These are phyloP conservation scores for Microtus richardsoni DNA, from an alignment of 2,113 vertebrate species.

Conservation along the genomic window DNA sequence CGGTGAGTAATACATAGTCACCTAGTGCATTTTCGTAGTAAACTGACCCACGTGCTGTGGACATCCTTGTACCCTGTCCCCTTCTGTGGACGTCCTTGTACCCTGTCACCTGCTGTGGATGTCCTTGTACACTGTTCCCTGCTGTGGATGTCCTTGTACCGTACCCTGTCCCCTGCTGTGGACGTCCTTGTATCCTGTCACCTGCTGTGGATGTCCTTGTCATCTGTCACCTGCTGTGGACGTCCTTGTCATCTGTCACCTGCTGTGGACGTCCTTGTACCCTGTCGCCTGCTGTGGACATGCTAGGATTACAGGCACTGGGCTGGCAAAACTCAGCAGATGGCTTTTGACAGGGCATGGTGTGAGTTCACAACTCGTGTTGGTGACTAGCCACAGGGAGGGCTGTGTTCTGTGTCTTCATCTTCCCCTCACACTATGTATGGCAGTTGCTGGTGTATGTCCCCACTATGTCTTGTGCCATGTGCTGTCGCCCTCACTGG, in stretches of 20 bases:
- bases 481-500: accelerated
- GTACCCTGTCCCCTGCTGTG: accelerated
- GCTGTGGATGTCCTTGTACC: accelerated
- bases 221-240: accelerated
- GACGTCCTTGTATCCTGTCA: too few relatives aligned
- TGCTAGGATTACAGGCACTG: background rate
- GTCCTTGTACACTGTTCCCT: too few relatives aligned
- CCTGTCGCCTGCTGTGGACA: accelerated
- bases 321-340: background rate
- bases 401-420: background rate
- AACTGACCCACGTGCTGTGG: too few relatives aligned
- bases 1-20: too few relatives aligned
- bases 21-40: too few relatives aligned
- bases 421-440: accelerated
- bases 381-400: too few relatives aligned
- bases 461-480: accelerated
- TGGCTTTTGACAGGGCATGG: accelerated
- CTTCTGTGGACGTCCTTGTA: accelerated
- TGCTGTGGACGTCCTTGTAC: accelerated
- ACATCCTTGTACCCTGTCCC: accelerated
- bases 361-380: background rate
- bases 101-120: accelerated
- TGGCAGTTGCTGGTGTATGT: accelerated
- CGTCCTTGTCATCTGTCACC: too few relatives aligned
- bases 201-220: background rate